Evolutionary conservation across 2,888 invertebrate species (phyloP), one percentile per base, ranked within the genome.

Genomic region (Eupithecia abbreviata): DNA sequence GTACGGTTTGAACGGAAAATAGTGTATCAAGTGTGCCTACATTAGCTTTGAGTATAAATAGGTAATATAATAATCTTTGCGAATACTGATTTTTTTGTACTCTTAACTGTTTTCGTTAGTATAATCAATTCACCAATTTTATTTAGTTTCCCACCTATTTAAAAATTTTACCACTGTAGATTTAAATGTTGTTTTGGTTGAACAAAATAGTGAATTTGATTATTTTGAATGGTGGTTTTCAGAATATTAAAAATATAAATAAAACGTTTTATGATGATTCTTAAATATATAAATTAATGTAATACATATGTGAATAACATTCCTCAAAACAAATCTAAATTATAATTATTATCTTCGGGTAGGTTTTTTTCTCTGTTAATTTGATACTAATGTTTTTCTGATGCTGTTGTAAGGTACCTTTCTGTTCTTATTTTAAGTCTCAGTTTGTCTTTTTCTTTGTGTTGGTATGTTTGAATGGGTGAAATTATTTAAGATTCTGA

Each of bases 221-320:
- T 13, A 7, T 42, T 41, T 66, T 42, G 0, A 65, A 65, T 13
- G 30, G 4, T 42, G 41, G 6, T 2, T 42, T 66, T 15, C 41
- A 30, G 18, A 62, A 62, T 62, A 3, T 3, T 42, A 15, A 66
- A 66, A 66, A 66, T 65, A 42, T 42, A n/a, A 13, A 62, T 62
- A 12, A 30, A 62, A 30, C 4, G 30, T 30, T 58, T 58, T 58
- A 58, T 18, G 58, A 18, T 30, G 30, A 12, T 62, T 62, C 18
- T 12, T 62, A 18, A 62, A 62, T 62, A 30, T 62, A 0, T 3
- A 62, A 30, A 30, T 30, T 30, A 30, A 62, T n/a, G 68, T 45
- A 43, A 42, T 43, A 9, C 41, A 41, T 47, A 68, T 80, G 75
- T 74, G 74, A 75, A 77, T 79, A 82, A 82, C 82, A 82, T 82